phyloP scores from a whole-genome alignment of 2,797 vertebrate genomes.

The Lepus townsendii region DNA sequence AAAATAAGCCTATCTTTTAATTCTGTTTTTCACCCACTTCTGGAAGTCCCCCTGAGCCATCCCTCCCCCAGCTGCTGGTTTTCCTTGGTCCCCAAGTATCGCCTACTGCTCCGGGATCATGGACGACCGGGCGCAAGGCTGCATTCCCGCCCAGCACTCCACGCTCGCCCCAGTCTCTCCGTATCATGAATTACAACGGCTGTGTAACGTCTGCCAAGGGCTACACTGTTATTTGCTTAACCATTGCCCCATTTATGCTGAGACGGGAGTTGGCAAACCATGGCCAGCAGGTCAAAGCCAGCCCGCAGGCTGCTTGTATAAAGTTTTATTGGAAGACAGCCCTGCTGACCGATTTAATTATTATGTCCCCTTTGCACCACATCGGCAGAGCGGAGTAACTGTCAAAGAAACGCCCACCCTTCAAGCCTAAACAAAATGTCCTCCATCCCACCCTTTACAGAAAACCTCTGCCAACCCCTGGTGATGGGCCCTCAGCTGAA shows the following conservation, averaged over 20 bases:
- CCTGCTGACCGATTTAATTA: neutral
- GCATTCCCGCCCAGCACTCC: neutral
- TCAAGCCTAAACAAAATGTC: slow-evolving; percentile 35
- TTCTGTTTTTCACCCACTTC: no score
- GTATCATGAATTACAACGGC: neutral
- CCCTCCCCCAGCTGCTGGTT: neutral
- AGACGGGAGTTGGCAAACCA: neutral
- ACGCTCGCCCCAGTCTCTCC: neutral
- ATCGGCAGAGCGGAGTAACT: neutral
- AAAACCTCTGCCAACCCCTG: neutral
- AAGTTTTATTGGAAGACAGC: neutral
- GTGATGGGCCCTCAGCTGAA: neutral
- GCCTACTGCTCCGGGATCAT: neutral
- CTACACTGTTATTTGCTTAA: neutral
- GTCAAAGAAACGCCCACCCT: neutral
- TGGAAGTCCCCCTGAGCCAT: neutral
- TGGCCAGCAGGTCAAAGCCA: neutral
- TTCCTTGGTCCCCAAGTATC: neutral
- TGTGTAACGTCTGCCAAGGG: neutral
- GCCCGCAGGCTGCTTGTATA: neutral
- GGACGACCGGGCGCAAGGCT: neutral
- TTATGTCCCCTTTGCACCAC: neutral
- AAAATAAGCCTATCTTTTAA: no score
- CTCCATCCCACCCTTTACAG: neutral
- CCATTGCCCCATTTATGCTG: neutral